A percentile compares a stretch with the other conserved stretches of the same genome.
These are phyloP conservation scores for Cyprinus carpio DNA, from an alignment of 2,113 vertebrate genomes.

Conservation along the genomic window DNA sequence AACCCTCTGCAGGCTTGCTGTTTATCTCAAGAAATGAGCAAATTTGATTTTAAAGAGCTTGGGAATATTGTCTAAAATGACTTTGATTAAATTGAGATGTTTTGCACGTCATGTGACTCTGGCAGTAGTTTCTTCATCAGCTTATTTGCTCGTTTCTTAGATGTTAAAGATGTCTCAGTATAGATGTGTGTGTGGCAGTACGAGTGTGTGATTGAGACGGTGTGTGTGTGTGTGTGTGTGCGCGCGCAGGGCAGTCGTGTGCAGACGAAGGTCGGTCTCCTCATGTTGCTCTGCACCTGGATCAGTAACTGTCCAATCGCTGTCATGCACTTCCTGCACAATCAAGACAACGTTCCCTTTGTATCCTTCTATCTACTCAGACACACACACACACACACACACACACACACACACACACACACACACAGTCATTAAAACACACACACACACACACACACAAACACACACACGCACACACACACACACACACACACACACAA, in stretches of 20 bases:
- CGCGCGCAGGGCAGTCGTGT: conserved; percentile 99
- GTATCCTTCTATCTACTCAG: conserved; percentile 82
- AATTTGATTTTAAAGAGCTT: neutral
- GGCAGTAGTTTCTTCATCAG: neutral
- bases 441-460: too few relatives aligned
- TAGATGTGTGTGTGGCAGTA: neutral
- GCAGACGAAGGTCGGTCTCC: conserved; percentile 92
- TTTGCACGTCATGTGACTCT: neutral
- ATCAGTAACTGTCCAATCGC: conserved; percentile 96
- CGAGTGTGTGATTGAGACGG: neutral
- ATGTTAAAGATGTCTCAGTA: neutral
- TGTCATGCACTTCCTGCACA: conserved; percentile 97
- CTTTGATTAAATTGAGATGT: neutral
- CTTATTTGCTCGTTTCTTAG: neutral
- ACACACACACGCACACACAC: too few relatives aligned
- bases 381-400: neutral
- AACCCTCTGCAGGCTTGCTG: neutral
- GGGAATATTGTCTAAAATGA: neutral
- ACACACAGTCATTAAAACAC: too few relatives aligned
- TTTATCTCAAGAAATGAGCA: neutral
- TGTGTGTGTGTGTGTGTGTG: conserved; percentile 43
- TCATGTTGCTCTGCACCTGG: conserved; percentile 98
- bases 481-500: too few relatives aligned
- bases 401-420: neutral
- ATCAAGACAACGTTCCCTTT: conserved; percentile 94